Evolutionary conservation across 2,797 vertebrate genomes (phyloP).

Genomic region (Eulemur coronatus): DNA sequence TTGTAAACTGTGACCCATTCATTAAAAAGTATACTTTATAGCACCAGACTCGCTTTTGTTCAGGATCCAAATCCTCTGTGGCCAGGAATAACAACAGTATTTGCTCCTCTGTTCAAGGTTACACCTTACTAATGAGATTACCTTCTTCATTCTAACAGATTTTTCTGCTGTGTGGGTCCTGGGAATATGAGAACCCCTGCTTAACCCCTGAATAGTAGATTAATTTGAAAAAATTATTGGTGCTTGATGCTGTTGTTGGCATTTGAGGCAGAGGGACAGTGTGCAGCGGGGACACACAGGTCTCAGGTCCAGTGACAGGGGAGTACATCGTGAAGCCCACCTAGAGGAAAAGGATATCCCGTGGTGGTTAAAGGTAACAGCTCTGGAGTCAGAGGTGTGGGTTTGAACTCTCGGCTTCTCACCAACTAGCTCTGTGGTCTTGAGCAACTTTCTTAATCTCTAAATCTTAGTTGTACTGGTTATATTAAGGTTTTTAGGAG

Average conservation of each 20-base stretch:
- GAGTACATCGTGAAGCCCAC: neutral
- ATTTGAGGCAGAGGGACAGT: neutral
- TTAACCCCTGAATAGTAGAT: neutral
- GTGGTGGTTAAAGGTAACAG: accelerated
- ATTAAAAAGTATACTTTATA: neutral
- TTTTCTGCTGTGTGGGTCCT: neutral
- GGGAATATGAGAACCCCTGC: neutral
- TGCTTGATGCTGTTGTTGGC: neutral
- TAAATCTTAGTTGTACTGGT: neutral
- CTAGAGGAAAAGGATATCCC: neutral
- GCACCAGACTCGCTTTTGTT: neutral
- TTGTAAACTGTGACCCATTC: neutral
- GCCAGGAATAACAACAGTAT: neutral
- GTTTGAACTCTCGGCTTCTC: no score
- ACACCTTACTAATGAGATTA: neutral
- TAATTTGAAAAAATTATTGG: neutral
- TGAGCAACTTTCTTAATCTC: neutral
- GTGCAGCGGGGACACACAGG: neutral
- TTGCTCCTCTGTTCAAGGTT: neutral
- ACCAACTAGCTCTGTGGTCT: neutral
- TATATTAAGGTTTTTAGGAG: no score
- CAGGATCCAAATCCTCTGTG: neutral
- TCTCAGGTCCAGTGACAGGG: neutral
- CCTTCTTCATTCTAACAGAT: neutral
- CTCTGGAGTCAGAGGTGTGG: neutral